Evolutionary conservation across 2,113 vertebrate species (phyloP).

Genomic region (Albula goreensis): DNA sequence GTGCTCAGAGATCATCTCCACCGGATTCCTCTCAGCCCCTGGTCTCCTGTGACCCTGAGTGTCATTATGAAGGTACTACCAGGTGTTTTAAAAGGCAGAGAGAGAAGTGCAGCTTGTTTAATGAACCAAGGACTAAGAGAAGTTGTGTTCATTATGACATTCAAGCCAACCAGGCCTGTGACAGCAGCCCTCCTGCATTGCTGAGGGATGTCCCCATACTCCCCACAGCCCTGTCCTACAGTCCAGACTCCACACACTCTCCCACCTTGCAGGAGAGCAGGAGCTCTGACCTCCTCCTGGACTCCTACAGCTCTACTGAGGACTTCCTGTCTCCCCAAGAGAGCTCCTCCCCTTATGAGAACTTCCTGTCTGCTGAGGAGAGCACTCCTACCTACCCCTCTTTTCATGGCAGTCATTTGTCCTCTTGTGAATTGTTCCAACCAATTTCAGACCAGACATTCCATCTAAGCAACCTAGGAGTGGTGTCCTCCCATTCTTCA

Average conservation of each 20-base stretch:
- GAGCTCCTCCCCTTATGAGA: constrained; percentile 37
- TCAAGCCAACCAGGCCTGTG: constrained; percentile 27
- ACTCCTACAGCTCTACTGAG: constrained; percentile 46
- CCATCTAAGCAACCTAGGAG: constrained; percentile 30
- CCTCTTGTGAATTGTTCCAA: constrained; percentile 38
- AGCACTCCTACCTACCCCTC: constrained; percentile 46
- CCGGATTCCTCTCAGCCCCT: constrained; percentile 14
- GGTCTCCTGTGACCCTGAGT: constrained; percentile 28
- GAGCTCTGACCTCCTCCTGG: constrained; percentile 50
- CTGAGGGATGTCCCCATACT: constrained; percentile 37
- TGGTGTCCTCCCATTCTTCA: constrained; percentile 6
- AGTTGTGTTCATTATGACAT: constrained; percentile 14
- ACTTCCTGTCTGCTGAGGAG: constrained; percentile 50
- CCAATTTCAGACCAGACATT: constrained; percentile 31
- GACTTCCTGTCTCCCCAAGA: constrained; percentile 52
- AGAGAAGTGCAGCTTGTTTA: constrained; percentile 30
- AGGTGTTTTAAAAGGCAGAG: constrained; percentile 55
- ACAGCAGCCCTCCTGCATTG: constrained; percentile 26
- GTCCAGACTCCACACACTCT: constrained; percentile 60
- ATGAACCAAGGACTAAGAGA: constrained; percentile 41
- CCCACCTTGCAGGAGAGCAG: constrained; percentile 49
- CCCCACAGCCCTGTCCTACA: constrained; percentile 64
- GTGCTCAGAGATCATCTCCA: constrained; percentile 31
- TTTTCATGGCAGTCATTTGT: constrained; percentile 41
- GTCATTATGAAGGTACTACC: constrained; percentile 8